Evolutionary conservation across 2,888 invertebrate species (phyloP).

Genomic region (Watsonalla binaria): DNA sequence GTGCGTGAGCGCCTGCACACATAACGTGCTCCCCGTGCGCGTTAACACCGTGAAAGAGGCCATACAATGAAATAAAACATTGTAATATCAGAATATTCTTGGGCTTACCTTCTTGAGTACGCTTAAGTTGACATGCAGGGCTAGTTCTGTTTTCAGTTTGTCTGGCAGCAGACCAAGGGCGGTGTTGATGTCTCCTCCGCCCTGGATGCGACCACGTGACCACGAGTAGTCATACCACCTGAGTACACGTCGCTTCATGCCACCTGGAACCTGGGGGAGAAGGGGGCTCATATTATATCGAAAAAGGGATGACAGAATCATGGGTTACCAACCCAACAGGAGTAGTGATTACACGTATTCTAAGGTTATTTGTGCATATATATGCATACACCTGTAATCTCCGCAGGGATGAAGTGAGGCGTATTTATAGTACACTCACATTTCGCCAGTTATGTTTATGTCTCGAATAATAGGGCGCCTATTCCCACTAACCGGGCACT

Average conservation of each 20-base stretch:
- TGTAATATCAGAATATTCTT: background rate
- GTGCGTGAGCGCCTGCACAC: too few relatives aligned
- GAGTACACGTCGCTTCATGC: slow-evolving; percentile 96
- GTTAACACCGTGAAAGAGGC: slow-evolving; percentile 2
- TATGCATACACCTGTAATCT: too few relatives aligned
- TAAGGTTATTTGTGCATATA: too few relatives aligned
- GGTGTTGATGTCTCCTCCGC: slow-evolving; percentile 97
- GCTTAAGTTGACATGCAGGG: slow-evolving; percentile 95
- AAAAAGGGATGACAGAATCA: too few relatives aligned
- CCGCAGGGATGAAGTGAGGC: too few relatives aligned
- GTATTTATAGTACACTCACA: too few relatives aligned
- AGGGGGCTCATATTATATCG: slow-evolving; percentile 4
- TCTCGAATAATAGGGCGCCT: too few relatives aligned
- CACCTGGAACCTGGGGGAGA: slow-evolving; percentile 85
- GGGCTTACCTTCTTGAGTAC: slow-evolving; percentile 92
- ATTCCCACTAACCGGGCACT: too few relatives aligned
- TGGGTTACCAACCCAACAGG: too few relatives aligned
- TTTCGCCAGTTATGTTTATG: too few relatives aligned
- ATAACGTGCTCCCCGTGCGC: too few relatives aligned
- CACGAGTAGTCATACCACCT: slow-evolving; percentile 99
- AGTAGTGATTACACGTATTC: too few relatives aligned
- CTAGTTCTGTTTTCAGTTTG: slow-evolving; percentile 97
- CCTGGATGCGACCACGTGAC: slow-evolving; percentile 97
- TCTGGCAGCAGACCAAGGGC: slow-evolving; percentile 95
- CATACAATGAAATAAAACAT: background rate